Percentiles rank a stretch among this genome's conserved stretches.
Conservation (phyloP, 2,797 vertebrate genomes). For the Pangasius sanitwongsei region DNA sequence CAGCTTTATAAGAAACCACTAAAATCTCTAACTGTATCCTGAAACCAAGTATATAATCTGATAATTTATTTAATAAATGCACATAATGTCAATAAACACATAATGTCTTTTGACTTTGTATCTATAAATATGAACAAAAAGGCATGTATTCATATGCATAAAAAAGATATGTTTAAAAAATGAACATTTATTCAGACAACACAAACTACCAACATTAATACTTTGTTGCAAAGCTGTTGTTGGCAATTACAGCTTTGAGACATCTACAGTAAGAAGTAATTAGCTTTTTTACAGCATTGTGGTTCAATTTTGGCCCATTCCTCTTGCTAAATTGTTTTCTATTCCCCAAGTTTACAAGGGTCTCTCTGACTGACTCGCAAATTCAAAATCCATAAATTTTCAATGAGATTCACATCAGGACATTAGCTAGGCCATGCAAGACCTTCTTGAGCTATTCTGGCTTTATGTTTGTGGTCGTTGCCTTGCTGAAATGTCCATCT, state of each 20-base stretch:
- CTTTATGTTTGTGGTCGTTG: neutral
- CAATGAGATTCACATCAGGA: neutral
- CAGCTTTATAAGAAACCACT: neutral
- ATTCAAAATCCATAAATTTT: neutral
- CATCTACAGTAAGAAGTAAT: neutral
- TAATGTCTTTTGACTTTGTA: neutral
- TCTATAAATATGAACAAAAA: neutral
- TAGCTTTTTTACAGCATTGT: neutral
- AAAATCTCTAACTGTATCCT: neutral
- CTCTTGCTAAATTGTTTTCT: neutral
- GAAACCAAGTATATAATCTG: neutral
- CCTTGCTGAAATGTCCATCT: neutral
- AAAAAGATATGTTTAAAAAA: neutral
- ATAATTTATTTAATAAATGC: neutral
- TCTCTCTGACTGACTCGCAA: neutral
- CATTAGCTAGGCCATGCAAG: neutral
- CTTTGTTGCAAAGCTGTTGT: neutral
- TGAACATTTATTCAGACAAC: neutral
- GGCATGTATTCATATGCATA: neutral
- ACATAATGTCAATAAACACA: neutral
- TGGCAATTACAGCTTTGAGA: neutral
- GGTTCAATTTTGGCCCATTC: neutral
- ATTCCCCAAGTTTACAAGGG: neutral
- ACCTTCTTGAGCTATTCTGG: neutral
- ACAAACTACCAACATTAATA: neutral